Base-by-base conservation (phyloP, 2,888 invertebrate species). In the Meliscaeva auricollis region DNA sequence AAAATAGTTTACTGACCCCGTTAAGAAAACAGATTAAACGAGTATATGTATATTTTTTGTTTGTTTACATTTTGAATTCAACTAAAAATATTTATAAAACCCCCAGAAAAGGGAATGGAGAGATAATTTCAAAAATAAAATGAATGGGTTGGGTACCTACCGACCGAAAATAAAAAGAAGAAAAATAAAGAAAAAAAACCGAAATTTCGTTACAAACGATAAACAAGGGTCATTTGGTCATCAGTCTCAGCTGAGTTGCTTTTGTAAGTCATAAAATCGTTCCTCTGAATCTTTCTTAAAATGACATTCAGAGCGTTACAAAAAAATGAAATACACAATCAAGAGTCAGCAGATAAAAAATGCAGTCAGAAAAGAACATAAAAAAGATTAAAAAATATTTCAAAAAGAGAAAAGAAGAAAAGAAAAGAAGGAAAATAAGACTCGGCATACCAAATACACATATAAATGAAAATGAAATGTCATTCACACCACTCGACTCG, bases 341-440 rank as follows among this genome's bases (percentile, higher is more conserved):
- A 52, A 56, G 35, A 79, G 58, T 35, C 87, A 87, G 87, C 78
- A 89, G 87, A 89, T 88, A 72, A 85, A 77, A 68, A 77, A 81
- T 60, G 75, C 73, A 50, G 13, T 35, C 15, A 66, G n/a, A 52
- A 56, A 11, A 22, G 35, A 11, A 66, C 52, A 26, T 52, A n/a
- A 35, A 73, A 70, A 83, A 78, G 77, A 78, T 64, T 80, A 87
- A 87, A 87, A 87, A 88, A 87, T 77, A 87, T 79, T 44, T 73
- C 38, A 78, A 41, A 26, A 56, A 41, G 56, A 87, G 82, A 80
- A 81, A 88, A 87, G 68, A 78, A 38, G 41, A 35, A 68, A 82
- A 77, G 52, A 81, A 68, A 64, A 70, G 50, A 79, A 76, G 75
- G 48, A 79, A 3, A 13, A n/a, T 15, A 54, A 30, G 26, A 79